Base-by-base conservation (phyloP, 1,140 invertebrate species). In the Drosophila paulistorum region DNA sequence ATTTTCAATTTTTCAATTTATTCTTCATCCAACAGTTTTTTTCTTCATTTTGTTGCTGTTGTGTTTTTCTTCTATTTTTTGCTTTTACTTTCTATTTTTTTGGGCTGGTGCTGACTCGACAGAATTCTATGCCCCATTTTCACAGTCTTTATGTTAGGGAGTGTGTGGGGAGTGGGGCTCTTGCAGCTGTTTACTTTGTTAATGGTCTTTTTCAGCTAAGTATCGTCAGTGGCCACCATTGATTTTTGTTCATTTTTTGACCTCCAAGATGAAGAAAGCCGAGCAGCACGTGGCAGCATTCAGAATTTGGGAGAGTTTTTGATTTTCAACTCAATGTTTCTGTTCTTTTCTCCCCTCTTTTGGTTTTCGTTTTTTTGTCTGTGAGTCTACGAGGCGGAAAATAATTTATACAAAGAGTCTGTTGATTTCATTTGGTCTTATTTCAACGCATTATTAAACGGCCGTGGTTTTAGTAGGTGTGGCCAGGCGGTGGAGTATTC, bases 131-230 rank as follows among this genome's bases (percentile, higher is more conserved):
- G 66, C 65, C 68, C 54, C 62, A 71, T 74, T 71, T 72, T 65
- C 71, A 60, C 71, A 71, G 74, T 74, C 76, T 71, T 74, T 51
- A 23, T 11, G 37, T 13, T 4, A 11, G 37, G 4, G 4, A 5
- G 10, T 39, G 37, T 5, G 11, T 13, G 37, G 37, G 45, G 20
- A 3, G 17, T 17, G 45, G 45, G 58, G 54, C 68, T 65, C 79
- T 77, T 71, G 80, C 84, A 87, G 84, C 84, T 89, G 84, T 87
- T 87, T 87, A 89, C 84, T 87, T 84, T 89, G 84, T 87, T 87
- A 87, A 87, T 87, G 84, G 84, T 89, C 84, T 87, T 87, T 87
- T 87, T 74, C 84, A 89, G 84, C 80, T 87, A 71, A 89, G 84
- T 77, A 59, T 69, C 78, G 73, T 66, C 77, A 73, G 84, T 59